Percentiles rank a stretch among this genome's conserved stretches.
Conservation (phyloP, 2,113 vertebrate species). For the Phycodurus eques region DNA sequence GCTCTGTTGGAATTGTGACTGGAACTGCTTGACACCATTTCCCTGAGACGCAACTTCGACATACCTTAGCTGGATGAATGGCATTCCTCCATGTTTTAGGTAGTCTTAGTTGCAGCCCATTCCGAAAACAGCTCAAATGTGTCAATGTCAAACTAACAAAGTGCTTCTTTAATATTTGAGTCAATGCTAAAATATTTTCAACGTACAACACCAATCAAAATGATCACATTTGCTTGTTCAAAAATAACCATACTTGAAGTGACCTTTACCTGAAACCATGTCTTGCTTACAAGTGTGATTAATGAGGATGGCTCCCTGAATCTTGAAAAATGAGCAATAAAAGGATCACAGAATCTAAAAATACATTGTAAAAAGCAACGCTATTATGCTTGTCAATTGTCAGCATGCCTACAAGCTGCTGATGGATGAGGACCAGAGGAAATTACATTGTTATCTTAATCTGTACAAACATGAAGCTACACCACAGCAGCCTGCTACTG, state of each 20-base stretch:
- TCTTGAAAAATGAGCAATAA: not conserved
- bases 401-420: conserved; percentile 20
- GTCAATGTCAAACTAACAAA: not conserved
- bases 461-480: conserved; percentile 25
- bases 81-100: not conserved
- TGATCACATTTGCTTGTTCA: not conserved
- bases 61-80: conserved; percentile 24
- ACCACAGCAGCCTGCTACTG: conserved; percentile 12
- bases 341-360: conserved; percentile 6
- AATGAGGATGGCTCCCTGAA: not conserved
- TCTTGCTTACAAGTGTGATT: not conserved
- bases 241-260: not conserved
- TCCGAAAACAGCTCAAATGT: not conserved
- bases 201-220: not conserved
- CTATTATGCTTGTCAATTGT: not conserved
- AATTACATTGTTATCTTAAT: conserved; percentile 49
- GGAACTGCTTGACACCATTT: not conserved
- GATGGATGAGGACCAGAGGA: conserved; percentile 42
- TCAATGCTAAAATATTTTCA: not conserved
- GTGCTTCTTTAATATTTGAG: not conserved
- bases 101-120: not conserved
- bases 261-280: not conserved
- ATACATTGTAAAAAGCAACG: conserved; percentile 4
- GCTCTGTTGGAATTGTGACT: conserved; percentile 1
- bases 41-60: conserved; percentile 47